Base-by-base conservation (phyloP, 2,113 vertebrate species). In the Istiophorus platypterus region DNA sequence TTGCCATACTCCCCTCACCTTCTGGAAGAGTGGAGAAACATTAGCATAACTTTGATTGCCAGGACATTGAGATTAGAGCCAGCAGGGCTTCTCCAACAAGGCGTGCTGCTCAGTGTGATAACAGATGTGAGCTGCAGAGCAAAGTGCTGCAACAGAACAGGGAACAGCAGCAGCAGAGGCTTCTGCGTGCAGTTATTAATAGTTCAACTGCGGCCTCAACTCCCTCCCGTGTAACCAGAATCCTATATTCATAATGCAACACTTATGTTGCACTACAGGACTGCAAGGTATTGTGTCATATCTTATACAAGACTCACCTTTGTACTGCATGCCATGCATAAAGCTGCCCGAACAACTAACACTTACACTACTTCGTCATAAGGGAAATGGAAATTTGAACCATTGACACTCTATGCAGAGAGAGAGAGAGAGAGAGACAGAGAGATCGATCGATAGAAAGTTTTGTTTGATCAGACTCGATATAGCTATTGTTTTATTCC, bases 121-220 rank as follows among this genome's bases (percentile, higher is more conserved):
- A 72, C 85, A 90, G 72, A 87, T 80, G 80, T 78, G 65, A 82
- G 88, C 89, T 82, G 89, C 85, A 85, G 81, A 49, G 81, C 69
- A 85, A 84, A 85, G 64, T 49, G 78, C 85, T 85, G 85, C 89
- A 56, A 86, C 90, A 89, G 78, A 81, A 57, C 75, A 76, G 62
- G 72, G 61, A 67, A 72, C 76, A 68, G 58, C 66, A 66, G 56
- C 81, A 83, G 66, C 47, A 76, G 61, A 66, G 86, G 72, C 83
- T 88, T 77, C 85, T 49, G 80, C 83, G 84, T 70, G 64, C 80
- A 62, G 73, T 84, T 92, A 93, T 93, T 90, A 92, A 93, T 92
- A 94, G 85, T 81, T 86, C 76, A 85, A 76, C 84, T 61, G 39
- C 72, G 12, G 47, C 71, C 75, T 68, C 77, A 11, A 83, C 78